phyloP scores from a whole-genome alignment of 2,797 vertebrate genomes.

The Avahi laniger region DNA sequence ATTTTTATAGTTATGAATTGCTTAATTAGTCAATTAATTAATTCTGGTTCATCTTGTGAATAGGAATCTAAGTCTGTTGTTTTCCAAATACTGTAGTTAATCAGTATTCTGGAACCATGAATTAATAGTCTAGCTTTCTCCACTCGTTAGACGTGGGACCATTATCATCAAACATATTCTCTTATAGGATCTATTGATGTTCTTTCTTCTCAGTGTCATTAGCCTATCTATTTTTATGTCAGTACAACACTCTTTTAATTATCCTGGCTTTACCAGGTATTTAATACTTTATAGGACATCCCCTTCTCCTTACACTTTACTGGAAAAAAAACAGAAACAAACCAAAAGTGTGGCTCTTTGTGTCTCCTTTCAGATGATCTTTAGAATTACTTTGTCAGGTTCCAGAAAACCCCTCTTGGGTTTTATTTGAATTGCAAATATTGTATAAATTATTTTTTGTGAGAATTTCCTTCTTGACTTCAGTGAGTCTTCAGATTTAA shows the following conservation, averaged over 20 bases:
- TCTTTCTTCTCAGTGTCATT: neutral
- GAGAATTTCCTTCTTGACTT: constrained; percentile 25
- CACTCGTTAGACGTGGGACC: neutral
- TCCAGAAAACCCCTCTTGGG: neutral
- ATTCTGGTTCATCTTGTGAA: neutral
- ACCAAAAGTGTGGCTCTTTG: no score
- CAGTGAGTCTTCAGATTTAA: neutral
- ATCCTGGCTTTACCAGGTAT: neutral
- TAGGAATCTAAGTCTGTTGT: neutral
- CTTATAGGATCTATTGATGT: neutral
- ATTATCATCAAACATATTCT: neutral
- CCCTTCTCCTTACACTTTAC: neutral
- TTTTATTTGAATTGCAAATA: constrained; percentile 36
- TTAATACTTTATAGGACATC: neutral
- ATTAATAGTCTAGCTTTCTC: neutral
- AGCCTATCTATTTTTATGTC: neutral
- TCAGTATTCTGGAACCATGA: neutral
- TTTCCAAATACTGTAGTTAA: constrained; percentile 10
- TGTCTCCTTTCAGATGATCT: neutral
- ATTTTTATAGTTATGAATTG: neutral
- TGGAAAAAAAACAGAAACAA: neutral
- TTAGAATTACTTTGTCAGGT: constrained; percentile 29
- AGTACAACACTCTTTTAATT: neutral
- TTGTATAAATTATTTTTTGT: constrained; percentile 11
- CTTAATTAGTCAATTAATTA: neutral